A percentile compares a stretch with the other conserved stretches of the same genome.
Evolutionary conservation across 2,888 invertebrate species (phyloP).

Genomic region (Trissolcus japonicus): DNA sequence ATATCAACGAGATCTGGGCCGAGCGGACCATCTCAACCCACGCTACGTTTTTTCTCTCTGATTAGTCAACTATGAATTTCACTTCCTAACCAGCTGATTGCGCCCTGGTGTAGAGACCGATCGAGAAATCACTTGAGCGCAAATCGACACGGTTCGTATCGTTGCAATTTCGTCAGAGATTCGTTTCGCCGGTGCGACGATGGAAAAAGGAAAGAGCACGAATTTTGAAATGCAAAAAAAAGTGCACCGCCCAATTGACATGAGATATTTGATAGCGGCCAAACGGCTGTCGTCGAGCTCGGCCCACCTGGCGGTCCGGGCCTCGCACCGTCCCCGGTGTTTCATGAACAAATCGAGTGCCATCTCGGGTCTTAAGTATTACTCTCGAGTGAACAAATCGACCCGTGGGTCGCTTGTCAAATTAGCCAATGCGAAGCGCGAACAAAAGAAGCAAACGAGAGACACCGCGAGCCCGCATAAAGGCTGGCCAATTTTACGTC

Average conservation of each 20-base stretch:
- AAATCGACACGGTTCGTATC: constrained; percentile 29
- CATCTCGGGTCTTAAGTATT: constrained; percentile 2
- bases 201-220: no score
- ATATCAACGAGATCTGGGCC: no score
- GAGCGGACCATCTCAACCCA: no score
- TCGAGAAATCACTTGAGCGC: constrained; percentile 34
- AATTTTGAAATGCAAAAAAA: no score
- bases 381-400: constrained; percentile 20
- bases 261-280: not conserved
- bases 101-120: constrained; percentile 8
- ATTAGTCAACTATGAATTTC: constrained; percentile 38
- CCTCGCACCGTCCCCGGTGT: not conserved
- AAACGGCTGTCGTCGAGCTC: constrained; percentile 1
- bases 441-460: constrained; percentile 14
- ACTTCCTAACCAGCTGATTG: constrained; percentile 7
- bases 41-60: constrained; percentile 6
- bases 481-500: constrained; percentile 45
- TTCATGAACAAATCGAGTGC: no score
- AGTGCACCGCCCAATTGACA: no score
- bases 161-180: constrained; percentile 24
- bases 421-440: constrained; percentile 26
- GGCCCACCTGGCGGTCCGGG: not conserved
- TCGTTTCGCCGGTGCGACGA: no score
- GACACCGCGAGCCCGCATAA: constrained; percentile 32
- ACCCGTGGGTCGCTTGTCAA: constrained; percentile 3